A percentile compares a stretch with the other conserved stretches of the same genome.
Evolutionary conservation across 2,888 invertebrate genomes (phyloP).

Genomic region (Resseliella maxima): DNA sequence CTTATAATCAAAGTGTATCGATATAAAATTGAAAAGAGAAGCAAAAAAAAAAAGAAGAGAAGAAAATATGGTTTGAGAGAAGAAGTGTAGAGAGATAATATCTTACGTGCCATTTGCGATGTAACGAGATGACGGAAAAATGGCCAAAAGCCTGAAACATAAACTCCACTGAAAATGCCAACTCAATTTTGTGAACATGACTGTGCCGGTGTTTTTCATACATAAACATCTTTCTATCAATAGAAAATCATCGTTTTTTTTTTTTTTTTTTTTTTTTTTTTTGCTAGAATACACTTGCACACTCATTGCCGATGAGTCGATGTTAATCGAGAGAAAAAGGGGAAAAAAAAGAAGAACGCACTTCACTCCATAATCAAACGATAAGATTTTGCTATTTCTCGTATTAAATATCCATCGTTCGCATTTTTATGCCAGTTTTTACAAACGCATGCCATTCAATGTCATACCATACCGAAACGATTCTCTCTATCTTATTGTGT

Average conservation of each 20-base stretch:
- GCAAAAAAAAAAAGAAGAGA: no score
- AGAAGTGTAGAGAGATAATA: background rate
- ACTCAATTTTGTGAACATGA: conserved; percentile 13
- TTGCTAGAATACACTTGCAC: no score
- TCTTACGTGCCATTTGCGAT: conserved; percentile 44
- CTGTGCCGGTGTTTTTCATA: background rate
- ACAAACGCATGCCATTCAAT: background rate
- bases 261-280: no score
- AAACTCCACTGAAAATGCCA: background rate
- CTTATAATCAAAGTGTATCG: background rate
- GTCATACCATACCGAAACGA: background rate
- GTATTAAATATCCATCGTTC: background rate
- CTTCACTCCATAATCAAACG: conserved; percentile 17
- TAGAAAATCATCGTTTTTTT: no score
- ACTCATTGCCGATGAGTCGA: background rate
- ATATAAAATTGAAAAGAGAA: conserved; percentile 6
- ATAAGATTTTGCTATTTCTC: conserved; percentile 11
- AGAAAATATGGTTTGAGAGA: background rate
- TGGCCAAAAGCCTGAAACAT: conserved; percentile 40
- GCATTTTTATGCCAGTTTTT: background rate
- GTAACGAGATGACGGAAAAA: conserved; percentile 31
- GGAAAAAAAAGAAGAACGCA: no score
- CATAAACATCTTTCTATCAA: background rate
- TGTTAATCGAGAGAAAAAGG: background rate
- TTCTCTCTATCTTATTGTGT: background rate